These are phyloP conservation scores for Trachymyrmex cornetzi DNA, from an alignment of 1,140 invertebrate species.

Conservation along the genomic window DNA sequence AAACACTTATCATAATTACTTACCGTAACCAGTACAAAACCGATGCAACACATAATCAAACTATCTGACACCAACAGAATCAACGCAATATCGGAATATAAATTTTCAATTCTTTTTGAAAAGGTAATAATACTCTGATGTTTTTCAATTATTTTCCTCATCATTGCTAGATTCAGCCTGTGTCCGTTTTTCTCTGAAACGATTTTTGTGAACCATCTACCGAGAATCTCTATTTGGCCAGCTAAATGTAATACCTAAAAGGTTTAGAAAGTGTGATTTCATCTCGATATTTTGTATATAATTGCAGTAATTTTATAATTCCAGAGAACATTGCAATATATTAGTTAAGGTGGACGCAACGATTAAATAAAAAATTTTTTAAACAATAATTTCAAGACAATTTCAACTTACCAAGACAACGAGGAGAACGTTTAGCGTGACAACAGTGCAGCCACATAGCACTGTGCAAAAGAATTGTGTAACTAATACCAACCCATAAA, in stretches of 20 bases:
- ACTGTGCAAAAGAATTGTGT: constrained; percentile 17
- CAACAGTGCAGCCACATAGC: background rate
- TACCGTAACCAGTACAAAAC: constrained; percentile 58
- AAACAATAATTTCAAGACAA: background rate
- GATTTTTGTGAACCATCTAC: constrained; percentile 16
- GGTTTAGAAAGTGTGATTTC: background rate
- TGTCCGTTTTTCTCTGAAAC: background rate
- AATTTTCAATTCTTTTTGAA: constrained; percentile 27
- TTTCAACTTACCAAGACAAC: constrained; percentile 46
- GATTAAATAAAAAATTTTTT: background rate
- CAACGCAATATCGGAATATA: constrained; percentile 48
- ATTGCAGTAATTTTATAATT: background rate
- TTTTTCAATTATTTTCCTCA: constrained; percentile 45
- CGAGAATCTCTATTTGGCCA: constrained; percentile 53
- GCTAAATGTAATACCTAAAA: constrained; percentile 53
- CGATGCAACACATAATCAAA: constrained; percentile 37
- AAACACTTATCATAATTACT: background rate
- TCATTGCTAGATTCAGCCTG: background rate
- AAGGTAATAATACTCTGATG: constrained; percentile 54
- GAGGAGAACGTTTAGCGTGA: constrained; percentile 44
- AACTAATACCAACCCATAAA: constrained; percentile 26
- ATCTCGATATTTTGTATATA: background rate
- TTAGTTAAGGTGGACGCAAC: background rate
- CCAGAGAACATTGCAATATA: background rate
- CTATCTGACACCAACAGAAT: constrained; percentile 50